Percentiles rank a stretch among this genome's conserved stretches.
phyloP scores from a whole-genome alignment of 2,113 vertebrate genomes.

The Indri indri region DNA sequence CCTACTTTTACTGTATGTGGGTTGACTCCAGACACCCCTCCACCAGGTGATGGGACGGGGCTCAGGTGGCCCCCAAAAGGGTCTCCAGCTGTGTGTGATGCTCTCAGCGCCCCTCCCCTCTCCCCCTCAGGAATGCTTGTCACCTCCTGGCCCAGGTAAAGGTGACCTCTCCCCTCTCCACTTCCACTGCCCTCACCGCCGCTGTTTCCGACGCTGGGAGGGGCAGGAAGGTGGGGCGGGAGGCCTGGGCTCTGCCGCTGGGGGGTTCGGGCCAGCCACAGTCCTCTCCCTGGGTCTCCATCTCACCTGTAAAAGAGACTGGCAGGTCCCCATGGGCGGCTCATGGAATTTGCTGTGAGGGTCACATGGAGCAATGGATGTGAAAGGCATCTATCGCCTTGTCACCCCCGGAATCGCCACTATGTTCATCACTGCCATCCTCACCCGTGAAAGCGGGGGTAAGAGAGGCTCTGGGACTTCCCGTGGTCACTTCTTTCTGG shows the following conservation, averaged over 20 bases:
- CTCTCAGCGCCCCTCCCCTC: no score
- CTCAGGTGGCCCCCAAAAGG: neutral
- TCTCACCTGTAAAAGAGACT: neutral
- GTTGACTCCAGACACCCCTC: neutral
- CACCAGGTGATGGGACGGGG: neutral
- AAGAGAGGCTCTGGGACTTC: neutral
- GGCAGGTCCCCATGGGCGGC: no score
- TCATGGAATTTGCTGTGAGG: neutral
- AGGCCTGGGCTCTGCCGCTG: accelerated
- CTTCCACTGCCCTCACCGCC: accelerated
- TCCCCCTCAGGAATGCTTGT: accelerated
- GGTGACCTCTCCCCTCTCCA: accelerated
- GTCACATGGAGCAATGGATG: accelerated
- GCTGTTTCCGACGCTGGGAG: neutral
- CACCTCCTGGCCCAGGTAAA: neutral
- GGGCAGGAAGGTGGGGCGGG: neutral
- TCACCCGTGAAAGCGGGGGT: accelerated
- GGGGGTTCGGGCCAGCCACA: accelerated
- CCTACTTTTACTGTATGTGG: neutral
- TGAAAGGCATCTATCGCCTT: neutral
- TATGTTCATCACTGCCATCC: accelerated
- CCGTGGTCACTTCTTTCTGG: accelerated
- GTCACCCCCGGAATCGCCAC: neutral
- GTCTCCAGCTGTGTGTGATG: accelerated
- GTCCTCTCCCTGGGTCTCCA: no score